Evolutionary conservation across 2,888 invertebrate species (phyloP).

Genomic region (Kryphioiulus occultus): DNA sequence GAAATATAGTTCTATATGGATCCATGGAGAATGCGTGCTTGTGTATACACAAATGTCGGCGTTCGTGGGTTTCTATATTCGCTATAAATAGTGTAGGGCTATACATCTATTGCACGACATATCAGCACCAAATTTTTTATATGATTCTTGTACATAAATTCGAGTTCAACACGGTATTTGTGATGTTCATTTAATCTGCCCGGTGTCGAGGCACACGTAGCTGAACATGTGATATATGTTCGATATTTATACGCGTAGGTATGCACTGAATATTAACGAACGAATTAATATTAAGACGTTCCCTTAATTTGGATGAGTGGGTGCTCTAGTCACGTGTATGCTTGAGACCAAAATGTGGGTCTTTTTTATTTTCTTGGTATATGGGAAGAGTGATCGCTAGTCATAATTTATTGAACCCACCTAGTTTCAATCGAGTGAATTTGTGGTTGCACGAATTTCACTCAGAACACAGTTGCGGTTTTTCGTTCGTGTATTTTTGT

Average conservation of each 20-base stretch:
- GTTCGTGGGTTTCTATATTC: not conserved
- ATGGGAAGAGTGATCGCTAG: slow-evolving; percentile 30
- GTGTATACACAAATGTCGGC: not conserved
- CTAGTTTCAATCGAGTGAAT: not conserved
- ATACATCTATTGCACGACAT: not conserved
- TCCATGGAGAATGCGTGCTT: not conserved
- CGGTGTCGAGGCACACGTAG: not conserved
- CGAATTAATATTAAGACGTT: not conserved
- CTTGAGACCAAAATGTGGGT: not conserved
- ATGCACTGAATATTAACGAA: not conserved
- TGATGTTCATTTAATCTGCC: not conserved
- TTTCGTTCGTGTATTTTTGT: not conserved
- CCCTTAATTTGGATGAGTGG: slow-evolving; percentile 3
- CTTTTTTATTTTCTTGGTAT: not conserved
- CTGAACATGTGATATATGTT: not conserved
- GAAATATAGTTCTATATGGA: not conserved
- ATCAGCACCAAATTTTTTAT: not conserved
- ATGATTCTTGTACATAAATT: not conserved
- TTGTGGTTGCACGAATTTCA: not conserved
- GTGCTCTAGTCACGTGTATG: not conserved
- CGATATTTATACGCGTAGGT: not conserved
- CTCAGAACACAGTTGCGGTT: not conserved
- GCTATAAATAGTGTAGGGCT: not conserved
- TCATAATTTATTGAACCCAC: not conserved
- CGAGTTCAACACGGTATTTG: not conserved